Percentiles rank a stretch among this genome's conserved stretches.
Evolutionary conservation across 2,797 vertebrate genomes (phyloP).

Genomic region (Craterocephalus amniculus): DNA sequence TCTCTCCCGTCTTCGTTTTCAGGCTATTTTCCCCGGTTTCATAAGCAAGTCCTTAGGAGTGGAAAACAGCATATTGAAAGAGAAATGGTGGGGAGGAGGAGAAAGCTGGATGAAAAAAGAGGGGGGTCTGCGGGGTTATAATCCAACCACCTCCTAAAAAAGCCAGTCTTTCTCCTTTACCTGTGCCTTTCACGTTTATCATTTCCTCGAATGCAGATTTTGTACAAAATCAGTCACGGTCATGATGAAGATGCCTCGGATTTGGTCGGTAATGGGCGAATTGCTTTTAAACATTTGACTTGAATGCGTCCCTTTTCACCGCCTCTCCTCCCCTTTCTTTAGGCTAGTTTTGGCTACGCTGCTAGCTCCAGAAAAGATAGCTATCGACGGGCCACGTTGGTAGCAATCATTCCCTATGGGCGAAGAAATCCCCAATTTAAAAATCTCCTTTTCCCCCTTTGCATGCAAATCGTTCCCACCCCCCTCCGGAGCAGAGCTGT

Average conservation of each 20-base stretch:
- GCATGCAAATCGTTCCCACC: constrained; percentile 73
- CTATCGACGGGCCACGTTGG: constrained; percentile 67
- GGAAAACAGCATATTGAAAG: constrained; percentile 88
- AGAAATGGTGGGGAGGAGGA: constrained; percentile 85
- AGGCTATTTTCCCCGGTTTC: constrained; percentile 84
- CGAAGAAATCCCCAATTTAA: constrained; percentile 59
- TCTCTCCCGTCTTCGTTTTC: constrained; percentile 77
- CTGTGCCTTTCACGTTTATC: constrained; percentile 75
- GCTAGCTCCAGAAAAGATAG: constrained; percentile 67
- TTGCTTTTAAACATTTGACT: constrained; percentile 82
- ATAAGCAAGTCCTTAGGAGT: constrained; percentile 84
- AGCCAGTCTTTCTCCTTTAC: constrained; percentile 80
- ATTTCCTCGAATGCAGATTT: constrained; percentile 72
- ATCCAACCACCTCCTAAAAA: constrained; percentile 83
- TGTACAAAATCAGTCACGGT: constrained; percentile 61
- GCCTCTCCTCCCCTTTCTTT: constrained; percentile 82
- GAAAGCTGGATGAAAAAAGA: constrained; percentile 84
- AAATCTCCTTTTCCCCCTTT: constrained; percentile 47
- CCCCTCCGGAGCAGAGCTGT: constrained; percentile 56
- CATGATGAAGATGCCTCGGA: constrained; percentile 72
- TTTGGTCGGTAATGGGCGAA: constrained; percentile 70
- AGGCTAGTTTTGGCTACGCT: constrained; percentile 71
- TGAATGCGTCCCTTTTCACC: constrained; percentile 80
- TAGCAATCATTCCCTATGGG: constrained; percentile 55
- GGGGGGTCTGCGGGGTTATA: constrained; percentile 84